Conservation (phyloP, 2,113 vertebrate genomes). For the Neofelis nebulosa region DNA sequence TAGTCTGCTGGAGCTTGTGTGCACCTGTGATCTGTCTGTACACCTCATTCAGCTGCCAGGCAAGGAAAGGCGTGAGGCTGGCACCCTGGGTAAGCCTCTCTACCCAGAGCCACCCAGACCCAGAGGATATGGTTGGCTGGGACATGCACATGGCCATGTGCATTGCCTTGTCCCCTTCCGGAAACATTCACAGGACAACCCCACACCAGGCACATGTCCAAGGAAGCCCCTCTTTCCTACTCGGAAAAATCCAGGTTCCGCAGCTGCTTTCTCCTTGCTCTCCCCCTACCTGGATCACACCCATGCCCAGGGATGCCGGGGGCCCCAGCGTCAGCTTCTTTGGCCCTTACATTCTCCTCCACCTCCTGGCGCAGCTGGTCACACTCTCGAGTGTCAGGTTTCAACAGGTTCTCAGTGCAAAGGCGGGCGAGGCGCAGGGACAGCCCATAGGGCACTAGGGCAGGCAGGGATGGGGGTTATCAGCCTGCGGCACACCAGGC, state of each 20-base stretch:
- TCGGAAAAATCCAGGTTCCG: not conserved
- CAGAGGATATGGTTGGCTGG: not conserved
- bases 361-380: conserved; percentile 92
- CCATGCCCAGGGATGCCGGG: fast-evolving
- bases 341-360: conserved; percentile 91
- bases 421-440: conserved; percentile 92
- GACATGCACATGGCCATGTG: fast-evolving
- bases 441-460: conserved; percentile 91
- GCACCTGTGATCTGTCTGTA: conserved; percentile 91
- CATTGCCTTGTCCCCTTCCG: not conserved
- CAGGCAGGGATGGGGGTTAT: not conserved
- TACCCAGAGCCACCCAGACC: not conserved
- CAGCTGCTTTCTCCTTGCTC: fast-evolving
- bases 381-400: conserved; percentile 87
- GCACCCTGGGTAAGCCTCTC: not conserved
- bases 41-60: conserved; percentile 90
- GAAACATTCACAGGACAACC: not conserved
- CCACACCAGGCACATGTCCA: not conserved
- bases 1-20: conserved; percentile 92
- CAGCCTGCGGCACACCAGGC: fast-evolving
- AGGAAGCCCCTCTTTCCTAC: not conserved
- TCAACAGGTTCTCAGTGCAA: conserved; percentile 91
- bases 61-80: not conserved
- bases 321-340: fast-evolving
- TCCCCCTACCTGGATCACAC: fast-evolving